Conservation (phyloP, 2,888 invertebrate species). For the Ptychoptera albimana region DNA sequence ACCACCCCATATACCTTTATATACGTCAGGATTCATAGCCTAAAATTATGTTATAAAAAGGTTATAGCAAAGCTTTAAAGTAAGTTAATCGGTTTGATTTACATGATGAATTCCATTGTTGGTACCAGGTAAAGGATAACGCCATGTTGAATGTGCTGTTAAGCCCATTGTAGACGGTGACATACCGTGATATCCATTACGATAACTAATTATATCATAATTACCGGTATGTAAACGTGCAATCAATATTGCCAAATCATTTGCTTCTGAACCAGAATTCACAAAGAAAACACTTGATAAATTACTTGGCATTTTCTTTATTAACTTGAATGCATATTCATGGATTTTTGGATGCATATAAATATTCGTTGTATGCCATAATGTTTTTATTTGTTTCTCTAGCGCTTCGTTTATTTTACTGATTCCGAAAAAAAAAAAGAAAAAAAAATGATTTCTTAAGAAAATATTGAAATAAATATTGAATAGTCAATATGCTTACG, state of each 20-base stretch:
- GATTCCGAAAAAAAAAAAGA: constrained; percentile 16
- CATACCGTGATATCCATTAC: constrained; percentile 87
- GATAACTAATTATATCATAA: constrained; percentile 70
- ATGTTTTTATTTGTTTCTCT: constrained; percentile 55
- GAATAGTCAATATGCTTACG: constrained; percentile 64
- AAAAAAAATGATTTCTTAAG: neutral
- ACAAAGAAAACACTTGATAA: constrained; percentile 84
- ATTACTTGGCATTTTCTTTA: constrained; percentile 65
- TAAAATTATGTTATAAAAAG: constrained; percentile 22
- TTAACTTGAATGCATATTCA: constrained; percentile 74
- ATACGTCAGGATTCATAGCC: constrained; percentile 86
- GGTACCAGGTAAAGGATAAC: constrained; percentile 51
- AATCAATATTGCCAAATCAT: constrained; percentile 81
- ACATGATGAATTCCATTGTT: constrained; percentile 68
- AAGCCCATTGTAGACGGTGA: constrained; percentile 69
- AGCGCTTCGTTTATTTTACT: constrained; percentile 75
- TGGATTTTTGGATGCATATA: constrained; percentile 83
- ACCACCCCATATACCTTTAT: constrained; percentile 82
- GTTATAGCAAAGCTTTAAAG: neutral
- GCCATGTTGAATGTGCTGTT: constrained; percentile 66
- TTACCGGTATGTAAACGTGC: constrained; percentile 74
- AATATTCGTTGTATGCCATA: constrained; percentile 88
- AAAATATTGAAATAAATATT: too few relatives aligned
- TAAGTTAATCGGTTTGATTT: constrained; percentile 21
- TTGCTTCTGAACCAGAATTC: constrained; percentile 96